Conservation (phyloP, 2,797 vertebrate genomes). For the Enteromius thamalakanensis region DNA sequence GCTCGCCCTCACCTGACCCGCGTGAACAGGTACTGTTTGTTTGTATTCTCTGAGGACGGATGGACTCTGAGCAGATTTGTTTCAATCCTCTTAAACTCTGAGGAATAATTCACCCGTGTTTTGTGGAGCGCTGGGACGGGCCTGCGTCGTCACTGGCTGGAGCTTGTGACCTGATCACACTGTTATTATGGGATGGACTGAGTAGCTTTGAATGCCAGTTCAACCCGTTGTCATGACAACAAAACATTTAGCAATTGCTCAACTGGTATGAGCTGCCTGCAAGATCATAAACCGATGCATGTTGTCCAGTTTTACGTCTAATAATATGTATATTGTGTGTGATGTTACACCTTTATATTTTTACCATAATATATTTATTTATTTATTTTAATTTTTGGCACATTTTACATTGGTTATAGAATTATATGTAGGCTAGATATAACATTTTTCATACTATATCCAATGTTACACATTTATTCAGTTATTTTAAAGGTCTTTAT, state of each 20-base stretch:
- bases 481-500: too few relatives aligned
- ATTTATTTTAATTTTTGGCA: background rate
- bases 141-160: background rate
- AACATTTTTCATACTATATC: background rate
- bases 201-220: background rate
- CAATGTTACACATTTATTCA: too few relatives aligned
- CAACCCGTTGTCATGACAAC: background rate
- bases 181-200: slow-evolving; percentile 28
- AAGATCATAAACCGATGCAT: background rate
- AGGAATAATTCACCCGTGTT: background rate
- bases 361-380: too few relatives aligned
- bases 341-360: background rate
- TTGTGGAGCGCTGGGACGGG: background rate
- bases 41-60: background rate
- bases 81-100: slow-evolving; percentile 3
- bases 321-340: background rate
- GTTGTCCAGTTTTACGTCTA: background rate
- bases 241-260: background rate
- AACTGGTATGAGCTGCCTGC: background rate
- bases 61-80: slow-evolving; percentile 1
- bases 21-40: slow-evolving; percentile 1
- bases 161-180: background rate
- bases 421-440: background rate
- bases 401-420: background rate
- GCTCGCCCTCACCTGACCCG: background rate